Base-by-base conservation (phyloP, 2,113 vertebrate genomes). In the Balaenoptera acutorostrata region DNA sequence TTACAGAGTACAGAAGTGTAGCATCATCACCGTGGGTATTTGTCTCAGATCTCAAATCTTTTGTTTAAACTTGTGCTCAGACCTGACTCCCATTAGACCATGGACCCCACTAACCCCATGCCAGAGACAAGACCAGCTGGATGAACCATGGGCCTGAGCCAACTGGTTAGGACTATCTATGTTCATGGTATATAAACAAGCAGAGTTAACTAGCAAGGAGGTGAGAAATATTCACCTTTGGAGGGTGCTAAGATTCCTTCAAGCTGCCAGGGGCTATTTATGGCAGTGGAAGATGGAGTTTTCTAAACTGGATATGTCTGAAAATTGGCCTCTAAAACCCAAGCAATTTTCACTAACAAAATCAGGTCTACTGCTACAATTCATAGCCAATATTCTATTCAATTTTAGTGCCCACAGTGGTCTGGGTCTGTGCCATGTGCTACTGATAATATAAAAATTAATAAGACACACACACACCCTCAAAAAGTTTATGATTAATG, bases 211-310 rank as follows among this genome's bases (percentile, higher is more conserved):
- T 27, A 72, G 21, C 27, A 94, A 95, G 77, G 66, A 92, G 29
- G 90, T 83, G 66, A 96, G 46, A 96, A 75, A 84, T 57, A 29
- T 36, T 72, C 41, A 72, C 90, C 83, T 89, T 75, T 55, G 55
- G 27, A 78, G 46, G 61, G 44, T 86, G 91, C 33, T 82, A 84
- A 86, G 29, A 74, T 88, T 93, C 46, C 33, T 41, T 75, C 49
- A 75, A 55, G 66, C 63, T 88, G 41, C 41, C 36, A 75, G 31
- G 31, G 10, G 63, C 44, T 49, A 36, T 80, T 74, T 52, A 31
- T 74, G 57, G 52, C 55, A 46, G 8, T 61, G 10, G 46, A 92
- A 86, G 88, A 82, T 15, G 41, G 10, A 44, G 14, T 85, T 68
- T 92, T 90, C 83, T 90, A 72, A 95, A 93, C 11, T 57, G 68